Evolutionary conservation across 1,140 invertebrate genomes (phyloP), one percentile per base, ranked within the genome.

Genomic region (Pemphigus obesinymphae): DNA sequence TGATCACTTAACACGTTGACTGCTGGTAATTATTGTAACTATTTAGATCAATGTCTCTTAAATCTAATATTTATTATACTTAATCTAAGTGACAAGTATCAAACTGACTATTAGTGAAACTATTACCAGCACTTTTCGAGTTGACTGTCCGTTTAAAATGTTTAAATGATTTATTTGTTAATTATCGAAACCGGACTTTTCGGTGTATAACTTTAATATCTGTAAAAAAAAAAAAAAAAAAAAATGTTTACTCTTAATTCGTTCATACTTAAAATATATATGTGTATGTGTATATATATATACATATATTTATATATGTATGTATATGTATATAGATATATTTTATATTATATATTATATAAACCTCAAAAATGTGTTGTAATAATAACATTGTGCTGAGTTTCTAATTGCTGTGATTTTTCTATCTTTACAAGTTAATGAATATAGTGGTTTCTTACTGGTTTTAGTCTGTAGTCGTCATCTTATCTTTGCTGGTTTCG

Each of bases 381-480:
- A 78, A 78, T 78, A 55, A 78, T 78, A 58, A 37, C 31, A 55
- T 76, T 76, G 50, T 78, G 73, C 53, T 40, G 48, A 78, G n/a
- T 78, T 78, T 78, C 53, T 55, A 78, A 78, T 78, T 78, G 26
- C 70, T 73, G 70, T 73, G 43, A 73, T 73, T 73, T 73, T 73
- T 73, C 70, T 73, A 73, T 73, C 43, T 73, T 73, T 73, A 73
- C 70, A 73, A 73, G 31, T 73, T 45, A 31, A 34, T 48, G 70
- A 73, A 73, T 73, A 73, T 73, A 73, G 70, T 73, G 40, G 68
- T 72, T 72, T 73, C 70, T 78, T 78, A 58, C 73, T 78, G 73
- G 53, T 78, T 78, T 76, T 58, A 78, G 50, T 55, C 15, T 58
- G 26, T 48, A 50, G 45, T 73, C 43, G 17, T 55, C 43, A 45